Base-by-base conservation (phyloP, 2,888 invertebrate species). In the Lasius fuliginosus region DNA sequence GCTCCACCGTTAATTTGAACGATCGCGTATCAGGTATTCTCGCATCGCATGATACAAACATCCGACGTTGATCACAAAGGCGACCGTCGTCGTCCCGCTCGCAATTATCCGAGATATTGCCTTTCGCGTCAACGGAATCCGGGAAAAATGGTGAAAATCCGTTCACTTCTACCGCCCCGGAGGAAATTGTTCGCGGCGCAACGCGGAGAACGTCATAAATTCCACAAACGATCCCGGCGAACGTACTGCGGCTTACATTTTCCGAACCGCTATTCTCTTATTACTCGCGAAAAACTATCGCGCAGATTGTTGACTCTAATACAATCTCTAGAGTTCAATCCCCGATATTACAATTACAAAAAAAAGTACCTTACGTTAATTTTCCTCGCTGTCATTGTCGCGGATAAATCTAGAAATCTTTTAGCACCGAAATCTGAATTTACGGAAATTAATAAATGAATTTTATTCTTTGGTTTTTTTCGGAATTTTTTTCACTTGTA, bases 31-130 rank as follows among this genome's bases (percentile, higher is more conserved):
- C 42, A 68, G 23, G 8, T 58, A 60, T 79, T 69, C 58, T 33
- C 23, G 58, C 60, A 60, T 60, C 6, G 33, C 27, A n/a, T 15
- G 69, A 79, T 69, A 69, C 60, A 60, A 79, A 68, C 56, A 64
- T 77, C 6, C 33, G 8, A 30, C 42, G 53, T 67, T 58, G 60
- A 23, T 79, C 27, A 79, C 46, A 81, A 81, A 81, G 36, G 46
- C 60, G 46, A 46, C 1, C n/a, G 49, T 53, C 12, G 18, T 42
- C 46, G 46, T 68, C 11, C 27, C 33, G 27, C n/a, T 68, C 6
- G 68, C 77, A 68, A 79, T 79, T 79, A 79, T 36, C 18, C 69
- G 56, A 58, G 56, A 68, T 67, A 77, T 68, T 68, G 27, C 71
- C 12, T n/a, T 11, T 15, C 46, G 33, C 36, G 27, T 79, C 58